Evolutionary conservation across 2,797 vertebrate genomes (phyloP).

Genomic region (Strix occidentalis): DNA sequence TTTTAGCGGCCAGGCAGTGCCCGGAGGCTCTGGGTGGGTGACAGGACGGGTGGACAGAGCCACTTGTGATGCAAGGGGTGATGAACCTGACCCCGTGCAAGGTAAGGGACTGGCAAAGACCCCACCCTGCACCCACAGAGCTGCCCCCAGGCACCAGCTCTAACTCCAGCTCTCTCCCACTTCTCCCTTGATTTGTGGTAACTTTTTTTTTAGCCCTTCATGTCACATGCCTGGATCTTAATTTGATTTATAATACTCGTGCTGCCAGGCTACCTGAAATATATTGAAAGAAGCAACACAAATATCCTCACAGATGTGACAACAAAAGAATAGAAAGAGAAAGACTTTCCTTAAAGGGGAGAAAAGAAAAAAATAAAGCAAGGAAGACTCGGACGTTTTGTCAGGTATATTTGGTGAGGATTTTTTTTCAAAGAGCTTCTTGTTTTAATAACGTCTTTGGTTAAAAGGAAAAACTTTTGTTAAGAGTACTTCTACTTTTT

Average conservation of each 20-base stretch:
- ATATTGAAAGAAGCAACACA: background rate
- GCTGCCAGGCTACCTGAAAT: background rate
- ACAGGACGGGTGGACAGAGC: background rate
- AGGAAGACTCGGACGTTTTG: background rate
- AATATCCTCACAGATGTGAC: background rate
- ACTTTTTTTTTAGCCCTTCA: background rate
- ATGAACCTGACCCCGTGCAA: background rate
- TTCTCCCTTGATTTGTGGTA: background rate
- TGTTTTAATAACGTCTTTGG: background rate
- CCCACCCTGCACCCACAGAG: background rate
- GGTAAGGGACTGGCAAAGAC: background rate
- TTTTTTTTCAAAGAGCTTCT: background rate
- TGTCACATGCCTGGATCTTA: background rate
- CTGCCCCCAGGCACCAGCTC: background rate
- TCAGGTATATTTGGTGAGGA: background rate
- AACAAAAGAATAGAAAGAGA: background rate
- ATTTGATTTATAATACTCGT: background rate
- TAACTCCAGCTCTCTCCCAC: background rate
- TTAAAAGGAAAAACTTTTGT: background rate
- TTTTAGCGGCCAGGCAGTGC: background rate
- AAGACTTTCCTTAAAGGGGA: background rate
- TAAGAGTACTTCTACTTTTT: background rate
- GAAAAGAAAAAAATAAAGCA: background rate
- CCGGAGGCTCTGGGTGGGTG: background rate
- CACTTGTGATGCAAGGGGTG: accelerated